A percentile compares a stretch with the other conserved stretches of the same genome.
These are phyloP conservation scores for Limnephilus marmoratus DNA, from an alignment of 2,888 invertebrate genomes.

Conservation along the genomic window DNA sequence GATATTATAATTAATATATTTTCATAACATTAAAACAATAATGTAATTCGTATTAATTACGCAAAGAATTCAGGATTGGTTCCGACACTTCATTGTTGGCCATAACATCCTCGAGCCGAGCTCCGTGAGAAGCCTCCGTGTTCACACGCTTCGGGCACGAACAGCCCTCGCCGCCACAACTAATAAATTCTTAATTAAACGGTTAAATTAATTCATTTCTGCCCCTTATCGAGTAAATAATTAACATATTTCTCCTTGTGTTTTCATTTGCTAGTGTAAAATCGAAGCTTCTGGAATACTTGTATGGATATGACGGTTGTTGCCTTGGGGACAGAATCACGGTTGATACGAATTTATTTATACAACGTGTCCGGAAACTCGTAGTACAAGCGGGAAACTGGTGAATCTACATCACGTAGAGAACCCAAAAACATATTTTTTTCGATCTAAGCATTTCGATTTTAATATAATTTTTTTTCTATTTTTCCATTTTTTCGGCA, in stretches of 20 bases:
- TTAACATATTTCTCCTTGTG: background rate
- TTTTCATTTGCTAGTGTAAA: background rate
- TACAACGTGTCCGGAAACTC: no score
- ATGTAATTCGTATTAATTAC: background rate
- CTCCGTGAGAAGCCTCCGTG: background rate
- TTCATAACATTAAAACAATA: background rate
- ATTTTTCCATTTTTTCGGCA: no score
- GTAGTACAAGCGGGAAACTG: no score
- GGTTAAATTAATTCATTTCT: slow-evolving; percentile 9
- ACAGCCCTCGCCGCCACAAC: background rate
- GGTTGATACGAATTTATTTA: no score
- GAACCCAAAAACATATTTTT: no score
- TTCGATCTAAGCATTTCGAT: no score
- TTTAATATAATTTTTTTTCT: no score
- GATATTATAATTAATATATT: background rate
- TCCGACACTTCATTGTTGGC: background rate
- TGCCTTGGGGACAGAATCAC: no score
- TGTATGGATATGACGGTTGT: background rate
- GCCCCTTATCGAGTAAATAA: background rate
- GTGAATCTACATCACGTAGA: no score
- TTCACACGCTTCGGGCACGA: slow-evolving; percentile 10
- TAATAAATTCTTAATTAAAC: background rate
- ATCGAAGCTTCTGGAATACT: background rate
- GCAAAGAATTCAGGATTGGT: background rate
- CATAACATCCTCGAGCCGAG: background rate